Base-by-base conservation (phyloP, 2,113 vertebrate genomes). In the Reinhardtius hippoglossoides region DNA sequence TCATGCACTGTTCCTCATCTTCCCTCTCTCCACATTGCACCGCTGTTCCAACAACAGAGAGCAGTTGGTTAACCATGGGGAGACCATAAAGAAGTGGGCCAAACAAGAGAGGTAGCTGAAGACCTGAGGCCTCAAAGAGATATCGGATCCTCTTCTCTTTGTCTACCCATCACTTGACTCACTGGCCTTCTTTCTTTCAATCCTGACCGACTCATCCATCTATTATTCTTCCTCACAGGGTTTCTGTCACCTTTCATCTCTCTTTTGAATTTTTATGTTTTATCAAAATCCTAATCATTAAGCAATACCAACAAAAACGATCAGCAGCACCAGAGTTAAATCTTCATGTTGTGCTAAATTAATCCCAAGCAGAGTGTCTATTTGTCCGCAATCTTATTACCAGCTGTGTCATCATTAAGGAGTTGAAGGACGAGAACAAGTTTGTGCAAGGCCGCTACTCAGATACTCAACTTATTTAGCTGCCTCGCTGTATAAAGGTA, bases 121-220 rank as follows among this genome's bases (percentile, higher is more conserved):
- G 78, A 87, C 84, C 74, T 37, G 27, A 64, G 83, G 82, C 82
- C 75, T 83, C 71, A 90, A 88, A 87, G 68, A 68, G 50, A 74
- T 35, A 26, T 58, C 59, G 2, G 82, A 87, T 85, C 82, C 63
- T 20, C 54, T 60, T 62, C 40, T 54, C 68, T 74, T 68, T 78
- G 61, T 81, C 67, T 74, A 55, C 50, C 35, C 76, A 50, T 81
- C 60, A 65, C 37, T 83, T 65, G 59, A 63, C 67, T 57, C 64
- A 15, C 31, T 31, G 31, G 31, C 31, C 46, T 68, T 77, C 37
- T 71, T 64, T 52, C 15, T 66, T 40, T 65, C 15, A 52, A 6
- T 23, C 78, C 67, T 59, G 13, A 12, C 63, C 5, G 52, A 67
- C 14, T 42, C 61, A 40, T 78, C 60, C 50, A 60, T 61, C 62